phyloP scores from a whole-genome alignment of 2,888 invertebrate genomes.

The Gymnosoma rotundatum region DNA sequence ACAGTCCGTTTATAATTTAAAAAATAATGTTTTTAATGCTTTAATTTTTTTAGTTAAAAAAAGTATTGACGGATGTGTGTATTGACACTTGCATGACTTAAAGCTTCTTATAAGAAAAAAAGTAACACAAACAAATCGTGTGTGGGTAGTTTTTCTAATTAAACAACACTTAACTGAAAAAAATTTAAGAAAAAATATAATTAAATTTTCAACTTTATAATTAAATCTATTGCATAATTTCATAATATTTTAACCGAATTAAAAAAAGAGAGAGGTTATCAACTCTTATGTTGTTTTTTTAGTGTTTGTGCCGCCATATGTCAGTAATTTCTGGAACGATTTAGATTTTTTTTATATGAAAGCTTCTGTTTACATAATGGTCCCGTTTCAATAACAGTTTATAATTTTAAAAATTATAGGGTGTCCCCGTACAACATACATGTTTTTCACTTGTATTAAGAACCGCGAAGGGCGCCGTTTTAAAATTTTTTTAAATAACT shows the following conservation, averaged over 20 bases:
- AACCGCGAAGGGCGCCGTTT: too few species aligned
- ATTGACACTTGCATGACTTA: slow-evolving; percentile 10
- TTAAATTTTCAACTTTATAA: slow-evolving; percentile 25
- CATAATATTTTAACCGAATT: slow-evolving; percentile 12
- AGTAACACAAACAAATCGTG: not conserved
- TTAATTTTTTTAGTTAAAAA: not conserved
- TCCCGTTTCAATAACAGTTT: too few species aligned
- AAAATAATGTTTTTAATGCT: not conserved
- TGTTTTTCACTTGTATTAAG: too few species aligned
- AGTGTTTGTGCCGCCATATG: too few species aligned
- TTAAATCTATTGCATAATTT: slow-evolving; percentile 44
- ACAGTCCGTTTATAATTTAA: not conserved
- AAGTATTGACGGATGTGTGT: not conserved
- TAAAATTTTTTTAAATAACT: too few species aligned
- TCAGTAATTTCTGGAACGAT: too few species aligned
- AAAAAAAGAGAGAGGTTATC: too few species aligned
- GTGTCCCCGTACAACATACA: too few species aligned
- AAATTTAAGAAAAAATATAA: not conserved
- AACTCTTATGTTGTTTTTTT: too few species aligned
- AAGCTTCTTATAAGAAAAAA: not conserved
- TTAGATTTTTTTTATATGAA: too few species aligned
- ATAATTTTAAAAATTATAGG: too few species aligned
- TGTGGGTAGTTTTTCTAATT: slow-evolving; percentile 29
- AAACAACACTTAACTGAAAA: not conserved
- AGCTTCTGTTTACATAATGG: too few species aligned